Percentiles rank a stretch among this genome's conserved stretches.
These are phyloP conservation scores for Sebastolobus alascanus DNA, from an alignment of 2,797 vertebrate species.

Conservation along the genomic window DNA sequence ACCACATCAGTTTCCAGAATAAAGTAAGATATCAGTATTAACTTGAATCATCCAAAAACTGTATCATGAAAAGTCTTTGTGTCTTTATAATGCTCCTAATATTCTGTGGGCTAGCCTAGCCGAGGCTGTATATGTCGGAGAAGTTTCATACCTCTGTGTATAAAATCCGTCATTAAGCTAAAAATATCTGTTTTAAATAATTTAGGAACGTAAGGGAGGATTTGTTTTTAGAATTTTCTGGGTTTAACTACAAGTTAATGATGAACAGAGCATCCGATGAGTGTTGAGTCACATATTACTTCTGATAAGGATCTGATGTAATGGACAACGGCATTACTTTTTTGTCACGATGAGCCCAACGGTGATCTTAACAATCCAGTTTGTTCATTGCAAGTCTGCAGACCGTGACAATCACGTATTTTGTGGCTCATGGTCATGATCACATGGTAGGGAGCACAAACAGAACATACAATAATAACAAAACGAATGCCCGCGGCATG, in stretches of 20 bases:
- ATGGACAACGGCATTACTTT: neutral
- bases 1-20: accelerated
- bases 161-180: neutral
- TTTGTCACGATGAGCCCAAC: neutral
- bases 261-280: neutral
- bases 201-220: neutral
- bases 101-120: neutral
- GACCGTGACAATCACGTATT: neutral
- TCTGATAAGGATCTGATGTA: neutral
- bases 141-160: neutral
- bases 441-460: no score
- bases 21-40: neutral
- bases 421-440: neutral
- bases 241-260: neutral
- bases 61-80: neutral
- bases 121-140: neutral
- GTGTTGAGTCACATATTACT: neutral
- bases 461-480: no score
- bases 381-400: conserved; percentile 1
- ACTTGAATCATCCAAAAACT: neutral
- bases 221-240: neutral
- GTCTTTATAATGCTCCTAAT: neutral
- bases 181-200: neutral
- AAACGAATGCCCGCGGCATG: neutral
- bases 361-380: neutral